These are phyloP conservation scores for Heteronetta atricapilla DNA, from an alignment of 2,113 vertebrate species.

Conservation along the genomic window DNA sequence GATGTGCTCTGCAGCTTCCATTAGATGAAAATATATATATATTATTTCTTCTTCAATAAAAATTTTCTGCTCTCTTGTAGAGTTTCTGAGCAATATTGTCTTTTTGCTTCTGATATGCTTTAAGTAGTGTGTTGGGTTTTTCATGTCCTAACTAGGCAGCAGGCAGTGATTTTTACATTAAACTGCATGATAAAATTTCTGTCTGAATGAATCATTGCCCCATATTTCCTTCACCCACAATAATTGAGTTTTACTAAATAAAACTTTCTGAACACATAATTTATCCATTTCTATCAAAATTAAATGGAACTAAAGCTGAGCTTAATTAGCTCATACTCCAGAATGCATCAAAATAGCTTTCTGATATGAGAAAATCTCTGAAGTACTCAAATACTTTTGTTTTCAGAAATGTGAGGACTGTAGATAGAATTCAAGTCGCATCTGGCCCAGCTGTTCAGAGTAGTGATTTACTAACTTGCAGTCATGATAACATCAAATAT, in stretches of 20 bases:
- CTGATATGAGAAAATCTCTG: neutral
- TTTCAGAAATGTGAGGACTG: neutral
- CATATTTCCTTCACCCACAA: neutral
- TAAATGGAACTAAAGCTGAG: slow-evolving; percentile 14
- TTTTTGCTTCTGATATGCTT: neutral
- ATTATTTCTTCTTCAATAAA: neutral
- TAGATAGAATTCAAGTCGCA: neutral
- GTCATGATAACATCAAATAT: neutral
- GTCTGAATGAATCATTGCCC: neutral
- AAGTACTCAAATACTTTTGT: neutral
- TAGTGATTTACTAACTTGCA: neutral
- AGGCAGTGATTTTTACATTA: slow-evolving; percentile 36
- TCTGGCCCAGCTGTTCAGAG: neutral
- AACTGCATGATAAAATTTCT: neutral
- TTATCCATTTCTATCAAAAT: slow-evolving; percentile 27
- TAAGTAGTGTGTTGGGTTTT: neutral
- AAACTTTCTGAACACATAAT: slow-evolving; percentile 23
- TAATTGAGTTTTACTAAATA: slow-evolving; percentile 46
- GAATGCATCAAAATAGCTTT: slow-evolving; percentile 7
- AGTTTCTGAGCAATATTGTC: neutral
- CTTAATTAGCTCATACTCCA: slow-evolving; percentile 22
- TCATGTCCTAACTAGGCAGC: neutral
- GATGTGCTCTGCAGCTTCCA: neutral
- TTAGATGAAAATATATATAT: neutral
- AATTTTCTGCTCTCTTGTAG: neutral